Base-by-base conservation (phyloP, 2,888 invertebrate genomes). In the Patella pellucida region DNA sequence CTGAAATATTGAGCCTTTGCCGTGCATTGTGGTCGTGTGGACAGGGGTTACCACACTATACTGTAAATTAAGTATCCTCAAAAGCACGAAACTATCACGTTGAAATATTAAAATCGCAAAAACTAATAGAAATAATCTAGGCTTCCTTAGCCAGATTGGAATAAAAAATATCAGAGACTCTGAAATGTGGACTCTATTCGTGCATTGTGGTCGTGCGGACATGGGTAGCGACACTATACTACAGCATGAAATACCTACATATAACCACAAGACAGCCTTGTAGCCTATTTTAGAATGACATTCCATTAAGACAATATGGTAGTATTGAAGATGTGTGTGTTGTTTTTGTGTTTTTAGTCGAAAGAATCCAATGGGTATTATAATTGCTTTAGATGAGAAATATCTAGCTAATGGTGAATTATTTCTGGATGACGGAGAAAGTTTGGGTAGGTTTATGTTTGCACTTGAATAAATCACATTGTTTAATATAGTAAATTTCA, bases 361-460 rank as follows among this genome's bases (percentile, higher is more conserved):
- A 71, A 92, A 93, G 82, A 93, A 93, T 67, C 68, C 93, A 69
- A 92, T 95, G 78, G 93, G 94, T 84, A 91, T 96, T 52, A 85
- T 95, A 9, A 93, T 93, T 0, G 94, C 93, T 0, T 92, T 94
- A 0, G 93, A 94, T 85, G 84, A 90, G 2, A 84, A 84, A 5
- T 91, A 91, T 16, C 85, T 83, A 41, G 95, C 94, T 0, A 79
- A 74, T 1, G 95, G 95, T 2, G 92, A 93, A 71, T 91, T 96
- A 5, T 96, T 94, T 91, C 95, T 95, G 95, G 96, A 96, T 88
- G 95, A 95, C 85, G 95, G 95, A 0, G 94, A 95, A 76, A 94
- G 94, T 74, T 91, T 95, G 82, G 94, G 84, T 86, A 78, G 56
- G 69, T 41, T 19, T 9, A 15, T 23, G 7, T 69, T 9, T 69